These are phyloP conservation scores for Zaprionus camerounensis DNA, from an alignment of 1,140 invertebrate species.

Conservation along the genomic window DNA sequence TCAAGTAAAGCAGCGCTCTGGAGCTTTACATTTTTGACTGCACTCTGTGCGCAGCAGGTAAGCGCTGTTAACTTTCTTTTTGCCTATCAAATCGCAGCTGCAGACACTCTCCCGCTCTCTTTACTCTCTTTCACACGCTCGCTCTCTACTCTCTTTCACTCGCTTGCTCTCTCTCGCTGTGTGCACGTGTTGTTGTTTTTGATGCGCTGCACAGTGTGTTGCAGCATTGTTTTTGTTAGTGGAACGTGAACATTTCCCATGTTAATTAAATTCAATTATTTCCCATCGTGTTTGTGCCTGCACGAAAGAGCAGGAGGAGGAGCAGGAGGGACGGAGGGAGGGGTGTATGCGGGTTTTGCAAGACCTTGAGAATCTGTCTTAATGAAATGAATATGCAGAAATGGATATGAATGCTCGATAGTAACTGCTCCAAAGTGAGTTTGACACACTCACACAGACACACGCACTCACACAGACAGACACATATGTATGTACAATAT, in stretches of 20 bases:
- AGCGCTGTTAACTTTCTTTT: conserved; percentile 32
- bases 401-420: background rate
- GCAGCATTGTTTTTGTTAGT: conserved; percentile 34
- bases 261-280: conserved; percentile 72
- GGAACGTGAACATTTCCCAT: conserved; percentile 52
- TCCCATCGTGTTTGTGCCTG: conserved; percentile 51
- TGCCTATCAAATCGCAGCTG: conserved; percentile 34
- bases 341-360: conserved; percentile 1
- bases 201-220: background rate
- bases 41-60: conserved; percentile 72
- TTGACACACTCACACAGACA: background rate
- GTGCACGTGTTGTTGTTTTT: conserved; percentile 24
- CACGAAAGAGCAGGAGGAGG: background rate
- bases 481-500: background rate
- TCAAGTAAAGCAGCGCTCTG: conserved; percentile 47
- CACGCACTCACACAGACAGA: too few species aligned
- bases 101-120: background rate
- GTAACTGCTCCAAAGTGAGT: background rate
- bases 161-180: background rate
- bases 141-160: background rate
- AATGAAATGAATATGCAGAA: conserved; percentile 46
- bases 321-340: background rate
- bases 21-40: conserved; percentile 66
- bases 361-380: conserved; percentile 22
- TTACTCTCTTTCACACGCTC: background rate